phyloP scores from a whole-genome alignment of 64 coral and sea anemone species.

The Catalaphyllia jardinei region DNA sequence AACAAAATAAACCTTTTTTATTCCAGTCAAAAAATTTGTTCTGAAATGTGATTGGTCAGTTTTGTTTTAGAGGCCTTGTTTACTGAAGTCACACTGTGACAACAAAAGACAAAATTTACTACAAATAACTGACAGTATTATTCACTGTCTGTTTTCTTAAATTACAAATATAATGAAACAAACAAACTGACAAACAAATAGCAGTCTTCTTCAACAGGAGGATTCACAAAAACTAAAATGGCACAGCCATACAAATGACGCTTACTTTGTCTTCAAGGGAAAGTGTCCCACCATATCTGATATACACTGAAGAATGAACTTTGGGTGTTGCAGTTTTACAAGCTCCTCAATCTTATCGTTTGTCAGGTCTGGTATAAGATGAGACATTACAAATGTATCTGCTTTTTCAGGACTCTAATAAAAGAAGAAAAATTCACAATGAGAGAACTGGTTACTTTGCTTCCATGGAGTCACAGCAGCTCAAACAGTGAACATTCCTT shows the following conservation, averaged over 20 bases:
- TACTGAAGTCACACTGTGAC: too few species aligned
- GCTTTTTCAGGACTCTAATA: conserved; percentile 72
- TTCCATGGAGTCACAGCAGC: neutral
- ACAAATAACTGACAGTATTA: too few species aligned
- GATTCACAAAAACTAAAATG: too few species aligned
- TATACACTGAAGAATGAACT: conserved; percentile 69
- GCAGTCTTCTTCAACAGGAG: too few species aligned
- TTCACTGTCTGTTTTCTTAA: too few species aligned
- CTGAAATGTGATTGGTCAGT: too few species aligned
- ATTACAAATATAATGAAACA: neutral
- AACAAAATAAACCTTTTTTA: neutral
- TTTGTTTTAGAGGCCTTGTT: too few species aligned
- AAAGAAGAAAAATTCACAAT: neutral
- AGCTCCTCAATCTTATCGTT: conserved; percentile 57
- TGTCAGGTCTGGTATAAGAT: conserved; percentile 63
- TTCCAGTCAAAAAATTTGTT: too few species aligned
- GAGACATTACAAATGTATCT: conserved; percentile 51
- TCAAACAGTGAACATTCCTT: neutral
- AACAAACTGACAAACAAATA: too few species aligned
- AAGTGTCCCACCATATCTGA: conserved; percentile 41
- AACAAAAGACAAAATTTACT: too few species aligned
- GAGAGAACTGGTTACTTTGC: neutral
- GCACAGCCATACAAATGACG: neutral
- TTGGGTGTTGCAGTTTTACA: conserved; percentile 85
- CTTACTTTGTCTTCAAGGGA: conserved; percentile 59